Evolutionary conservation across 2,888 invertebrate species (phyloP), one percentile per base, ranked within the genome.

Genomic region (Andrena bicolor): DNA sequence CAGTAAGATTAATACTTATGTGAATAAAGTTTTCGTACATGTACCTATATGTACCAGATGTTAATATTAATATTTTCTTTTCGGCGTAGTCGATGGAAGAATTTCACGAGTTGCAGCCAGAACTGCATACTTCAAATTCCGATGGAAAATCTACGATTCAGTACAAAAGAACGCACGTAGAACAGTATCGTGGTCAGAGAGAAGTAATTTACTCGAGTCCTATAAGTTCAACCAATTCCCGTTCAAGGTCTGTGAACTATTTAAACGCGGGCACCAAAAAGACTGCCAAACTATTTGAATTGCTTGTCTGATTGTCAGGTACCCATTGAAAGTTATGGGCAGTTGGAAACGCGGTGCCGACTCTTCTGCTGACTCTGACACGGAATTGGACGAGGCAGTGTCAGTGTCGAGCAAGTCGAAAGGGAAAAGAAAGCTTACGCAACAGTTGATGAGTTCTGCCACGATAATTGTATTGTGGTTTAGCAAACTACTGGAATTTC

Each of bases 331-430:
- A 68, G 49, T 7, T 49, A 23, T 35, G 2, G 60, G 53, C 5
- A 76, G 53, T 66, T 70, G 72, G 6, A 76, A 76, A 16, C 49
- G 61, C 88, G 32, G 86, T 84, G 75, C 60, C n/a, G 71, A 32
- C 30, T 83, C 88, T 16, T 85, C 86, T 30, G 30, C 87, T 10
- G 92, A 93, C 80, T 93, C 92, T 3, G 92, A 93, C 68, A 84
- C 89, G 10, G 93, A 93, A 65, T 83, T 90, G 20, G 91, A 93
- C 49, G 91, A 92, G 26, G 88, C 86, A 2, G 58, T 86, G 5
- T 56, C 76, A 8, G 20, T 63, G 7, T 81, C 86, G 16, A 65
- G 71, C 5, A 65, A 73, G 4, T 60, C 28, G 60, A 80, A 71
- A 56, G 58, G 76, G 10, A 69, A 61, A 28, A 76, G 23, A 71